Evolutionary conservation across 2,113 vertebrate species (phyloP), one percentile per base, ranked within the genome.

Genomic region (Trogon surrucura): DNA sequence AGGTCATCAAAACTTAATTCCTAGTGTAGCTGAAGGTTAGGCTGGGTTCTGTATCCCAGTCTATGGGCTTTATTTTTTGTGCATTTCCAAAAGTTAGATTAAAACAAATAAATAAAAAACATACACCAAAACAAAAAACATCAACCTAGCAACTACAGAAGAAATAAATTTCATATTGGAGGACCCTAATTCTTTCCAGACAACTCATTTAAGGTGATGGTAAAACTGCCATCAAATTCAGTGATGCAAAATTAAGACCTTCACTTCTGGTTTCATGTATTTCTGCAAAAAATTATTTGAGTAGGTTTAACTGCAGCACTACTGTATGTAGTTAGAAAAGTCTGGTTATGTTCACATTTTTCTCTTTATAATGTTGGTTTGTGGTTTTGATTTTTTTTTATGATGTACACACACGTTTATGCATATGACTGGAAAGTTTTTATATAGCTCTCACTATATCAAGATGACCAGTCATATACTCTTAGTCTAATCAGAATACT

Each of bases 111-210:
- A 90, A 30, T 16, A 11, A 21, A 41, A 36, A 5, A 1, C 19
- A 13, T 12, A 51, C 34, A 27, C 30, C 50, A 85, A 89, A 80
- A 77, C 47, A 50, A 94, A 94, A 70, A 75, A 62, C 80, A 11
- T 95, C 82, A 96, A 54, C 48, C 57, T 93, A 69, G 47, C 41
- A 86, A 69, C 95, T 92, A 51, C 47, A 87, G 65, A 97, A 91
- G 47, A 57, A 91, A 21, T 9, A 88, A 87, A 22, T 97, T 67
- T 91, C 64, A 62, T 83, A 44, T 54, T 90, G 84, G 70, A 86
- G 32, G 36, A 36, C 12, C 32, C 19, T 70, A 51, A 30, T 92
- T 80, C 22, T 92, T 84, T 86, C 54, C 38, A 44, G 73, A 64
- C 27, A 47, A 32, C 25, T 96, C 5, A 6, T 64, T 30, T 45